Base-by-base conservation (phyloP, 2,797 vertebrate species). In the Tokudaia tokunoshimensis region DNA sequence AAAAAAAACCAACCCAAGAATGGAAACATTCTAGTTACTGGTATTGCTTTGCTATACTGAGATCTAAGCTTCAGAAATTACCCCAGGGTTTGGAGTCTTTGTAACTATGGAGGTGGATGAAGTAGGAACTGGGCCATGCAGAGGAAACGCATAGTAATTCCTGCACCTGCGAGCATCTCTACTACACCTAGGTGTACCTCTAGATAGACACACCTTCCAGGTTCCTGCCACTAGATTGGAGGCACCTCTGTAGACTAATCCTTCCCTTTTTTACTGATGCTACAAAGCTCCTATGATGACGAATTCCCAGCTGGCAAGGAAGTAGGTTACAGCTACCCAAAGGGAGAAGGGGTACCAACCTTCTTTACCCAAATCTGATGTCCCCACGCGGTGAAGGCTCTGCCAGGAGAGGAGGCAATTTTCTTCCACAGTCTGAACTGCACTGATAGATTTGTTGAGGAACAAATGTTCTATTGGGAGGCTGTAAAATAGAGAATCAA, bases 401-500 rank as follows among this genome's bases (percentile, higher is more conserved):
- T 87, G 52, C 59, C 63, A 37, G 13, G 24, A 26, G 52, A 37
- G 47, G 52, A 37, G 47, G 81, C 2, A 26, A 92, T 7, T 22
- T 67, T 57, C 63, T 96, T 86, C 90, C 67, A 31, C 26, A n/a
- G 52, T 72, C 61, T 65, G 61, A 88, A 79, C 14, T 80, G 81
- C 82, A 82, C 72, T 59, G 75, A 96, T 0, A 79, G 74, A 83
- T 74, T 74, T 84, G 75, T 72, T 85, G 50, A 82, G 50, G 72
- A 92, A 82, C 50, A 94, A 94, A 52, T 78, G 44, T 29, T 89
- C 83, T 79, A 72, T 83, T 95, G 70, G 63, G 2, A 41, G 41
- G 75, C 26, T 85, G 41, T 87, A 75, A 70, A 44, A 94, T 0
- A 92, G 11, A 94, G 24, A 95, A 96, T 81, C 84, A 94, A 97